These are phyloP conservation scores for Lepidostoma basale DNA, from an alignment of 1,140 invertebrate genomes.

Conservation along the genomic window DNA sequence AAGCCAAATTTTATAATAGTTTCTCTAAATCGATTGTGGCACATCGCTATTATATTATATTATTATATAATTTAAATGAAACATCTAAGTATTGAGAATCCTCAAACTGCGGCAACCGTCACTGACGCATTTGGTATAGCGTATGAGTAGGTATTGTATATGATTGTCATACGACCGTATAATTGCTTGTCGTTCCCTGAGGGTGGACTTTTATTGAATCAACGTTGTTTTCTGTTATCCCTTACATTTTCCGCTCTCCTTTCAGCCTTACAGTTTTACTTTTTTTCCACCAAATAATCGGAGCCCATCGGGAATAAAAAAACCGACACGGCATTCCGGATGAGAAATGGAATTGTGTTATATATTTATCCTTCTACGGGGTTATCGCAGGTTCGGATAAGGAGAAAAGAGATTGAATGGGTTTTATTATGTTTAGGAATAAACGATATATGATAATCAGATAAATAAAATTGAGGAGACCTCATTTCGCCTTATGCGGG, in stretches of 20 bases:
- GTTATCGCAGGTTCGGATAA: not conserved
- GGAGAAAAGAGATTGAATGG: not conserved
- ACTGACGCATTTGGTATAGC: no score
- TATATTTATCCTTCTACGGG: slow-evolving; percentile 9
- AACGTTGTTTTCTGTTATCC: slow-evolving; percentile 22
- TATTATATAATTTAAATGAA: no score
- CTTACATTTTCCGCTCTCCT: slow-evolving; percentile 4
- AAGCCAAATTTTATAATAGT: no score
- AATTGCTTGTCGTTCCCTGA: slow-evolving; percentile 20
- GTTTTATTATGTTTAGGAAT: not conserved
- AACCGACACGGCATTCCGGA: slow-evolving; percentile 10
- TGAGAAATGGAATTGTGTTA: slow-evolving; percentile 25
- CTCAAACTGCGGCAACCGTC: no score
- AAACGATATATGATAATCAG: not conserved
- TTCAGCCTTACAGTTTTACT: not conserved
- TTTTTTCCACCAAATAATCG: slow-evolving; percentile 21
- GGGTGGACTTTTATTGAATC: slow-evolving; percentile 21
- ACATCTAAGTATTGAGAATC: no score
- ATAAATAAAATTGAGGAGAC: no score
- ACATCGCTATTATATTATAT: no score
- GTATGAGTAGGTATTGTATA: no score
- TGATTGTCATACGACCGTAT: slow-evolving; percentile 3
- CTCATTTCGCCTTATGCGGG: no score
- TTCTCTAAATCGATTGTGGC: no score
- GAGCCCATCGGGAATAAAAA: slow-evolving; percentile 21